Evolutionary conservation across 2,797 vertebrate genomes (phyloP).

Genomic region (Trachops cirrhosus): DNA sequence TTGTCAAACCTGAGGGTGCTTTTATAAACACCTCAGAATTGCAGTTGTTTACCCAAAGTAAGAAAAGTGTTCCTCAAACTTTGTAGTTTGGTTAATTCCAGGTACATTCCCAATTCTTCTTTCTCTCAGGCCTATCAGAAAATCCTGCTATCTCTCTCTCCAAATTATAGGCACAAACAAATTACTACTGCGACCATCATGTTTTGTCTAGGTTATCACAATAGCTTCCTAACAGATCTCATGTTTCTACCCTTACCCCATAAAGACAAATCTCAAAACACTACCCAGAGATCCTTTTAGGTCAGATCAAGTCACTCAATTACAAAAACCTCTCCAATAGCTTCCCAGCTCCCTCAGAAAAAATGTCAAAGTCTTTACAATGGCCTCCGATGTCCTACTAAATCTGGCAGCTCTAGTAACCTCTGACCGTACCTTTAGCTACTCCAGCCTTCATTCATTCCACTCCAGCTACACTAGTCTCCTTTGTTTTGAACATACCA

Average conservation of each 20-base stretch:
- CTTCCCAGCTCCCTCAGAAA: background rate
- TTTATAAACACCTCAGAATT: background rate
- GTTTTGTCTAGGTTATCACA: background rate
- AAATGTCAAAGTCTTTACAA: background rate
- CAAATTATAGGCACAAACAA: background rate
- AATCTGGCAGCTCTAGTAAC: background rate
- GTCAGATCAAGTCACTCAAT: background rate
- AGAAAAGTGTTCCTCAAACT: background rate
- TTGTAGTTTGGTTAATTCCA: background rate
- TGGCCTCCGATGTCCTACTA: background rate
- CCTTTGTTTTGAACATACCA: background rate
- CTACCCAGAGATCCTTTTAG: background rate
- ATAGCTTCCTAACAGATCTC: background rate
- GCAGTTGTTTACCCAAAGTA: background rate
- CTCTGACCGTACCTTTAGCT: background rate
- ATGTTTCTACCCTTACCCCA: background rate
- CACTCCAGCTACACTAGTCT: background rate
- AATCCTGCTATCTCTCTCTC: background rate
- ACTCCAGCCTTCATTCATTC: background rate
- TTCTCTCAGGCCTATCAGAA: background rate
- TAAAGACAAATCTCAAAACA: background rate
- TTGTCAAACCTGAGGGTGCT: background rate
- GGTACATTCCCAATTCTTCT: background rate
- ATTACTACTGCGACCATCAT: background rate
- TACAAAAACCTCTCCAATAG: background rate